Percentiles rank a stretch among this genome's conserved stretches.
phyloP scores from a whole-genome alignment of 2,888 invertebrate species.

The Torymus aiolomorphi region DNA sequence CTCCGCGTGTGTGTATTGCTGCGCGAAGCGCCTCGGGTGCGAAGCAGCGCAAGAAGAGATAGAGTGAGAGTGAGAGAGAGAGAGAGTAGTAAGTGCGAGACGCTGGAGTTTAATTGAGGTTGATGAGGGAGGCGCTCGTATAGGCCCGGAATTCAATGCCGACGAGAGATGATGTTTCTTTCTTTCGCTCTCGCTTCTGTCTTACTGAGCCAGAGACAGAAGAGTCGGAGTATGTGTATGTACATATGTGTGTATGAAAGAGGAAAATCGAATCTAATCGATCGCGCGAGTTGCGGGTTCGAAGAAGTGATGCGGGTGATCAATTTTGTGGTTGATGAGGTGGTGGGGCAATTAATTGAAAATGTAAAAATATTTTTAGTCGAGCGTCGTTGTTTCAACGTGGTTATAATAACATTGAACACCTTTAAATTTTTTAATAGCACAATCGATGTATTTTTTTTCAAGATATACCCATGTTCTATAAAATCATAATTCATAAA shows the following conservation, averaged over 20 bases:
- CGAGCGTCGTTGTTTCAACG: no score
- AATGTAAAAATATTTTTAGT: no score
- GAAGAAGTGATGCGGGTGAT: no score
- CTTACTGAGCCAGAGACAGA: conserved; percentile 12
- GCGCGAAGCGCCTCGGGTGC: conserved; percentile 68
- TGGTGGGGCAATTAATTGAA: no score
- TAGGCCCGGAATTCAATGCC: conserved; percentile 75
- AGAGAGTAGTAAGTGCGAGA: conserved; percentile 71
- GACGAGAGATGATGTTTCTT: conserved; percentile 69
- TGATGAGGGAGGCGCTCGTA: conserved; percentile 76
- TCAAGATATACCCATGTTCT: no score
- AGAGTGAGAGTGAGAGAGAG: neutral
- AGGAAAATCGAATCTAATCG: conserved; percentile 33
- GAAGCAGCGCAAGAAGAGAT: conserved; percentile 62
- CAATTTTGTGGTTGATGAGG: no score
- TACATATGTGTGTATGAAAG: no score
- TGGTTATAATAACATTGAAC: no score
- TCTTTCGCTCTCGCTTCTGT: conserved; percentile 60
- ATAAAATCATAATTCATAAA: no score
- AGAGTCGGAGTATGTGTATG: neutral
- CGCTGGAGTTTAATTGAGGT: conserved; percentile 75
- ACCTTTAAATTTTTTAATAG: no score
- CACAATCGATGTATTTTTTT: no score
- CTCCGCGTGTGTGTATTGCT: neutral
- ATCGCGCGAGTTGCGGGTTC: neutral